A percentile compares a stretch with the other conserved stretches of the same genome.
phyloP scores from a whole-genome alignment of 2,113 vertebrate species.

The Gorsachius goisagi region DNA sequence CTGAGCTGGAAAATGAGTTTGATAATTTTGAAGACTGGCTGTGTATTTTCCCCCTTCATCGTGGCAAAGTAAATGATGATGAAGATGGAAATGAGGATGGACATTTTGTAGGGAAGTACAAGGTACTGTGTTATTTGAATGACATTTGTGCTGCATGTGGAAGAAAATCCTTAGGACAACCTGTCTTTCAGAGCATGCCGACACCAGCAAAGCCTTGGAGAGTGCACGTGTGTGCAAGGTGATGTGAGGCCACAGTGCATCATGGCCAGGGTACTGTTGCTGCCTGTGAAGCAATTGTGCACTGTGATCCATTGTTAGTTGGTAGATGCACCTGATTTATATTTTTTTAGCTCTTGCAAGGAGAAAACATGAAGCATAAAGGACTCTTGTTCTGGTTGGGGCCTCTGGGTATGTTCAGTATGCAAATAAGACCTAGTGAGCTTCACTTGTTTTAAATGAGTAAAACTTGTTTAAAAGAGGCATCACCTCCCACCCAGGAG shows the following conservation, averaged over 20 bases:
- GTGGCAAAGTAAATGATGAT: slow-evolving; percentile 82
- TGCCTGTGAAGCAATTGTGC: not conserved
- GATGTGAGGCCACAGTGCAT: not conserved
- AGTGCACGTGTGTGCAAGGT: not conserved
- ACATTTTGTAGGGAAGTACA: slow-evolving; percentile 90
- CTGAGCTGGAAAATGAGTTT: slow-evolving; percentile 88
- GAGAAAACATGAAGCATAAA: not conserved
- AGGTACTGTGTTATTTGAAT: slow-evolving; percentile 73
- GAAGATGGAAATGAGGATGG: slow-evolving; percentile 83
- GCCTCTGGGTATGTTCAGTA: not conserved
- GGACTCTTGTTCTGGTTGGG: not conserved
- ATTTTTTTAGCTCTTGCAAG: not conserved
- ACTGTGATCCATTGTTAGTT: not conserved
- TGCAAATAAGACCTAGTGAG: not conserved
- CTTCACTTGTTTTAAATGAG: not conserved
- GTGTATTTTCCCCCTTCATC: slow-evolving; percentile 83
- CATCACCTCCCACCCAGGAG: not conserved
- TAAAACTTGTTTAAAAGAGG: not conserved
- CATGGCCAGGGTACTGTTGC: not conserved
- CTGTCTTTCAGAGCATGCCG: not conserved
- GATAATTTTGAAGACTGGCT: slow-evolving; percentile 93
- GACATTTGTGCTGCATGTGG: not conserved
- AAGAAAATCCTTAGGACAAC: not conserved
- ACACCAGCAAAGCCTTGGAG: not conserved
- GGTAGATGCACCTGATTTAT: not conserved